Conservation (phyloP, 2,113 vertebrate genomes). For the Pangasianodon gigas region DNA sequence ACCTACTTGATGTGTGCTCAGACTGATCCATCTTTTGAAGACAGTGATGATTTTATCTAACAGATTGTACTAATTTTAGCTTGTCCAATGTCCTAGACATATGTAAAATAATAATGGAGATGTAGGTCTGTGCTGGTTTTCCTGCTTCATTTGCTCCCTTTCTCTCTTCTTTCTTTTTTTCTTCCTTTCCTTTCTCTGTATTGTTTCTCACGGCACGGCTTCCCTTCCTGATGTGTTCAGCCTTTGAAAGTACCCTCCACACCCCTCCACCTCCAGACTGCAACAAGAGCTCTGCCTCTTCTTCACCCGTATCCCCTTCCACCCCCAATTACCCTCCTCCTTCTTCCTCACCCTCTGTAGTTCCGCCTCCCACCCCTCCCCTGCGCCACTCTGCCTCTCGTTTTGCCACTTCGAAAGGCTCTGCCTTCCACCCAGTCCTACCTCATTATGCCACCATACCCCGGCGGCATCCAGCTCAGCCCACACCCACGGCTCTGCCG, state of each 20-base stretch:
- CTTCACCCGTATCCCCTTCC: conserved; percentile 80
- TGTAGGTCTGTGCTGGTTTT: conserved; percentile 83
- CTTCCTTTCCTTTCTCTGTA: conserved; percentile 77
- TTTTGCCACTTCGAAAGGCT: conserved; percentile 94
- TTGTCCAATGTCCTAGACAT: conserved; percentile 30
- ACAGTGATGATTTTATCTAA: conserved; percentile 60
- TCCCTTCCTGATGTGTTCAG: conserved; percentile 75
- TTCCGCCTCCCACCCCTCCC: conserved; percentile 91
- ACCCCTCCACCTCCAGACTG: conserved; percentile 84
- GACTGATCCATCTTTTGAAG: conserved; percentile 22
- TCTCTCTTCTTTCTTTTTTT: conserved; percentile 84
- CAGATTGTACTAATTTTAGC: conserved; percentile 81
- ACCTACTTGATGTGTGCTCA: conserved; percentile 22
- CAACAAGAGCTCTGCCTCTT: conserved; percentile 79
- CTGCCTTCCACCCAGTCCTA: conserved; percentile 96
- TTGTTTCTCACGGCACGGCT: conserved; percentile 69
- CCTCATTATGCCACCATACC: conserved; percentile 94
- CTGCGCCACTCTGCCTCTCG: conserved; percentile 92
- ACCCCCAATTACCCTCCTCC: conserved; percentile 74
- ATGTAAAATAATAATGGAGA: conserved; percentile 64
- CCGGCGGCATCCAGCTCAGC: conserved; percentile 79
- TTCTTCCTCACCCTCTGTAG: conserved; percentile 76
- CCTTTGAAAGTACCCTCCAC: conserved; percentile 92
- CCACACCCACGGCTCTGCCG: conserved; percentile 67
- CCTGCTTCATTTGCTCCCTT: conserved; percentile 90